phyloP scores from a whole-genome alignment of 2,888 invertebrate genomes.

The Isoperla grammatica region DNA sequence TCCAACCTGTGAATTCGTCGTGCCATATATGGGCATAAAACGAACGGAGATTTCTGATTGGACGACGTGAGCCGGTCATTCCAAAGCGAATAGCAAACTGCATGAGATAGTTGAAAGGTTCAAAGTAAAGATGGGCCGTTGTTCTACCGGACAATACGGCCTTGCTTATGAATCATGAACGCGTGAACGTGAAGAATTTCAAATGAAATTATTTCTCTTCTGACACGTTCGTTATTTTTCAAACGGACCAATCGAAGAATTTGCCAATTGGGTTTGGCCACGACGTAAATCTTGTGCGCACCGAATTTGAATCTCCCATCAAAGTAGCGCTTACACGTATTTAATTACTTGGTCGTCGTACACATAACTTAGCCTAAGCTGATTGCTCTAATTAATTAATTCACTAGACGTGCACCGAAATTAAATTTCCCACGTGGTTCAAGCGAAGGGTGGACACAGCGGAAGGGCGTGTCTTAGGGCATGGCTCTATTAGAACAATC shows the following conservation, averaged over 20 bases:
- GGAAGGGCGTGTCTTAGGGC: conserved; percentile 26
- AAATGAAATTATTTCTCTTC: neutral
- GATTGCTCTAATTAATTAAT: neutral
- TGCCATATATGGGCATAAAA: conserved; percentile 81
- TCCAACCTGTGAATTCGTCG: conserved; percentile 55
- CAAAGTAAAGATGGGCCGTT: conserved; percentile 21
- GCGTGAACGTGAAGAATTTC: neutral
- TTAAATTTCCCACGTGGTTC: neutral
- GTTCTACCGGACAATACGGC: conserved; percentile 14
- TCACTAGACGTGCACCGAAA: neutral
- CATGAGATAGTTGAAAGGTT: conserved; percentile 24
- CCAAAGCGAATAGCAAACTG: conserved; percentile 20
- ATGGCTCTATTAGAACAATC: conserved; percentile 23
- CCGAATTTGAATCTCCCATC: neutral
- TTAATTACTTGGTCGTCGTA: too few relatives aligned
- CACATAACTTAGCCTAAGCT: too few relatives aligned
- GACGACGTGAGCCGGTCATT: conserved; percentile 47
- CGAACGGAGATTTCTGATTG: conserved; percentile 61
- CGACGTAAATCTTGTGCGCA: neutral
- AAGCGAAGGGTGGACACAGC: neutral
- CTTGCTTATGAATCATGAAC: conserved; percentile 21
- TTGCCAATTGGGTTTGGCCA: too few relatives aligned
- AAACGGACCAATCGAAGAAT: neutral
- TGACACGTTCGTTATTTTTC: neutral
- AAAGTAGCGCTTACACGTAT: too few relatives aligned